phyloP scores from a whole-genome alignment of 2,888 invertebrate species.

The Trichopoda pennipes region DNA sequence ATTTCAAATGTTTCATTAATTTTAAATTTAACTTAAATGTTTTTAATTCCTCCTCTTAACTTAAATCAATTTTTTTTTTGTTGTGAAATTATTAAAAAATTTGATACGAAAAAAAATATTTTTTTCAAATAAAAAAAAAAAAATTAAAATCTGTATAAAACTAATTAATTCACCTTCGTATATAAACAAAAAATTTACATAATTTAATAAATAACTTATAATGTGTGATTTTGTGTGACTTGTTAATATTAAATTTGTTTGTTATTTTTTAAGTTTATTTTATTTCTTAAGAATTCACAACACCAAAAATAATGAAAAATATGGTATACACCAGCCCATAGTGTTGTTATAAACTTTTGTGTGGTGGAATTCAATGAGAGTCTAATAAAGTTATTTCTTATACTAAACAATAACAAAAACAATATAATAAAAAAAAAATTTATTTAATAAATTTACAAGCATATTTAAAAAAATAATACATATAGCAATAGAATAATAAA shows the following conservation, averaged over 20 bases:
- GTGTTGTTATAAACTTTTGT: slow-evolving; percentile 17
- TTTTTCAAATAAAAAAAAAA: no score
- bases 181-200: neutral
- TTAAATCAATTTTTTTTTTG: no score
- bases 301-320: neutral
- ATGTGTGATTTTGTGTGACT: slow-evolving; percentile 27
- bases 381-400: slow-evolving; percentile 9
- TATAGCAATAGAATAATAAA: neutral
- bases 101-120: no score
- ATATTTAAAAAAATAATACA: slow-evolving; percentile 4
- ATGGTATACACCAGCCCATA: neutral
- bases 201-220: neutral
- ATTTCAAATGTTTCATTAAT: no score
- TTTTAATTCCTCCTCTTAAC: no score
- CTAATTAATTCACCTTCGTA: no score
- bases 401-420: slow-evolving; percentile 21
- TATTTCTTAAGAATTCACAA: slow-evolving; percentile 24
- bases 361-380: slow-evolving; percentile 7
- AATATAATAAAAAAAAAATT: slow-evolving; percentile 22
- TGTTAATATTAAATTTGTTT: slow-evolving; percentile 14
- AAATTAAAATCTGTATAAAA: no score
- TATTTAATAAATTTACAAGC: slow-evolving; percentile 19
- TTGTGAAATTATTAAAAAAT: no score
- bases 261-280: slow-evolving; percentile 25
- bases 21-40: no score